phyloP scores from a whole-genome alignment of 1,140 invertebrate genomes.

The Manduca sexta region DNA sequence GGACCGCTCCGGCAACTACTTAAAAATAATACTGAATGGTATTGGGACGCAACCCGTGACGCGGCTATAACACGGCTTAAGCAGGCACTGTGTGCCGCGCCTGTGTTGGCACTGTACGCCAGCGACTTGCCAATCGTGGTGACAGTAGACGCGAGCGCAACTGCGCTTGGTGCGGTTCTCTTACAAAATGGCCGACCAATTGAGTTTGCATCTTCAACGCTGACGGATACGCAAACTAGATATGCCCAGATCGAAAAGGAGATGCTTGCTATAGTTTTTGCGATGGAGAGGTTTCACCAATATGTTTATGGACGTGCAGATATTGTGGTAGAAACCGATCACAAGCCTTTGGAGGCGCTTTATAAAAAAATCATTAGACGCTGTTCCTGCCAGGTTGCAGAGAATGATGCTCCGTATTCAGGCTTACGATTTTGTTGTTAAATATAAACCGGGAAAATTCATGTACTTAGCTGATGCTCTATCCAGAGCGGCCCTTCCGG shows the following conservation, averaged over 20 bases:
- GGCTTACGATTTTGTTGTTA: not conserved
- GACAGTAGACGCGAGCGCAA: slow-evolving; percentile 27
- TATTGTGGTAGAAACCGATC: not conserved
- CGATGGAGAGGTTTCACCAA: not conserved
- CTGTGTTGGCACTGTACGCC: slow-evolving; percentile 10
- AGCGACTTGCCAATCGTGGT: slow-evolving; percentile 13
- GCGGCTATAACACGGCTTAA: not conserved
- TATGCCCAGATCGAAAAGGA: slow-evolving; percentile 3
- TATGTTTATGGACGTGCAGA: not conserved
- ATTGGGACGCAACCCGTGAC: not conserved
- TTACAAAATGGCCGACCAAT: slow-evolving; percentile 32
- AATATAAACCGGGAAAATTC: not conserved
- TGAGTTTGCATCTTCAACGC: slow-evolving; percentile 31
- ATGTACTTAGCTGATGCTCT: not conserved
- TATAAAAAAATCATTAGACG: slow-evolving; percentile 1
- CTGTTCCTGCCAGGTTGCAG: not conserved
- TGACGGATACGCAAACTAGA: not conserved
- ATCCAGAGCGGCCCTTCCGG: no score
- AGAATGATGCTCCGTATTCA: slow-evolving; percentile 1
- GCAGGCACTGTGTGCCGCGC: not conserved
- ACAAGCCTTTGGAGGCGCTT: not conserved
- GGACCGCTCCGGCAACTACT: not conserved
- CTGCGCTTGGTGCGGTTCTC: slow-evolving; percentile 32
- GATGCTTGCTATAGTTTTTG: not conserved
- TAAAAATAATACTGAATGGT: not conserved